These are phyloP conservation scores for Cynaeus angustus DNA, from an alignment of 2,888 invertebrate genomes.

Conservation along the genomic window DNA sequence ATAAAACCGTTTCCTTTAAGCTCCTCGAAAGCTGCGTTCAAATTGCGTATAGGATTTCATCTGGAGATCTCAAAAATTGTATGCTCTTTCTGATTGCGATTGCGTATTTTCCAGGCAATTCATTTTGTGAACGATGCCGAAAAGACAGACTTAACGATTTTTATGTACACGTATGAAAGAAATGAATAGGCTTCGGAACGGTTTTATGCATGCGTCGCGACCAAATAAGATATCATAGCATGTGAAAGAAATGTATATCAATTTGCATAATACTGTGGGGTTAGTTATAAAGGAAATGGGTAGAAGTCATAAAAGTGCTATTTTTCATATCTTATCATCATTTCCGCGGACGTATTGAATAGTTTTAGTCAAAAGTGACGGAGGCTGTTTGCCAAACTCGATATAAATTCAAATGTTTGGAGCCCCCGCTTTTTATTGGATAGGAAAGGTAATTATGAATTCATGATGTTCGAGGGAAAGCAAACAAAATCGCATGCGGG, in stretches of 20 bases:
- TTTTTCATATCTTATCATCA: conserved; percentile 28
- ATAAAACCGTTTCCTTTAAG: conserved; percentile 7
- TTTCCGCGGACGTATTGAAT: background rate
- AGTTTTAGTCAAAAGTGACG: background rate
- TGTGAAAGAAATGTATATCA: conserved; percentile 19
- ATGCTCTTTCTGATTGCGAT: conserved; percentile 1
- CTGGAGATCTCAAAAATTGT: conserved; percentile 3
- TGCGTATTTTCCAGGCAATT: conserved; percentile 5
- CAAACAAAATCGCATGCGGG: background rate
- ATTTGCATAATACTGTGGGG: conserved; percentile 30
- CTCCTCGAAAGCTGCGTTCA: background rate
- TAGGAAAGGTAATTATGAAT: conserved; percentile 7
- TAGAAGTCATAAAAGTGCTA: conserved; percentile 8
- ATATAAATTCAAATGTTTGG: conserved; percentile 1
- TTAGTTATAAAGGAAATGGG: conserved; percentile 11
- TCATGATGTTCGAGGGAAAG: conserved; percentile 4
- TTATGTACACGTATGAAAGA: background rate
- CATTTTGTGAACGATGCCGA: background rate
- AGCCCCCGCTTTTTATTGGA: background rate
- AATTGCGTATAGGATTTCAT: conserved; percentile 10
- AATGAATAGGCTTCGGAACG: background rate
- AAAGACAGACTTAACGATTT: background rate
- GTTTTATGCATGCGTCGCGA: conserved; percentile 2
- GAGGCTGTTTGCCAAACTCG: background rate
- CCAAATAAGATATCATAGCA: conserved; percentile 11